A percentile compares a stretch with the other conserved stretches of the same genome.
Conservation (phyloP, 2,797 vertebrate genomes). For the Basileuterus tristriatus region DNA sequence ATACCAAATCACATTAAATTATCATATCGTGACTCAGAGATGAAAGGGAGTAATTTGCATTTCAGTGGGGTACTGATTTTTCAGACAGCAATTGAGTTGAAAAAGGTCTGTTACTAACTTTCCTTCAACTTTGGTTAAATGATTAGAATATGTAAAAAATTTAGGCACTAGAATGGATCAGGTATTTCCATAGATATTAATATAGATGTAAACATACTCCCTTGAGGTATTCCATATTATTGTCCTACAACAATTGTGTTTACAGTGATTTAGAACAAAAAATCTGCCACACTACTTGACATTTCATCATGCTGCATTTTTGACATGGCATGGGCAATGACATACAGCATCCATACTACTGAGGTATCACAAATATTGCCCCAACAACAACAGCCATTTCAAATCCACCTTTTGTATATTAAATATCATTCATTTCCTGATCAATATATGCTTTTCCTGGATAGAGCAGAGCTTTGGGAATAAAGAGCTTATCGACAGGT, state of each 20-base stretch:
- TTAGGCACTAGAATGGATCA: neutral
- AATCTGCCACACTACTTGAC: neutral
- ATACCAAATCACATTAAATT: slow-evolving; percentile 1
- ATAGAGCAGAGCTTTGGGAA: neutral
- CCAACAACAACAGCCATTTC: neutral
- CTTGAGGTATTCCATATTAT: neutral
- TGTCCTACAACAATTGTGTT: neutral
- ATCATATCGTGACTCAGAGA: slow-evolving; percentile 45
- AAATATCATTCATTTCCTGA: neutral
- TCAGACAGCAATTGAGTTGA: neutral
- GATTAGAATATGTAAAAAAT: neutral
- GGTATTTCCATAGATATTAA: neutral
- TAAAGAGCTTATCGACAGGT: neutral
- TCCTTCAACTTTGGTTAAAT: neutral
- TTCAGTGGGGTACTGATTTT: slow-evolving; percentile 23
- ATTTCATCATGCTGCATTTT: neutral
- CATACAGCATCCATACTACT: rapidly evolving
- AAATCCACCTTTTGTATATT: neutral
- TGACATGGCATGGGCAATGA: neutral
- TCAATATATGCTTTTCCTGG: neutral
- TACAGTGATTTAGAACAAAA: neutral
- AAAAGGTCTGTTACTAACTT: neutral
- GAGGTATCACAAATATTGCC: neutral
- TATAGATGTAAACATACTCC: neutral
- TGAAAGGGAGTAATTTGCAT: slow-evolving; percentile 6